Base-by-base conservation (phyloP, 2,888 invertebrate species). In the Microctonus brassicae region DNA sequence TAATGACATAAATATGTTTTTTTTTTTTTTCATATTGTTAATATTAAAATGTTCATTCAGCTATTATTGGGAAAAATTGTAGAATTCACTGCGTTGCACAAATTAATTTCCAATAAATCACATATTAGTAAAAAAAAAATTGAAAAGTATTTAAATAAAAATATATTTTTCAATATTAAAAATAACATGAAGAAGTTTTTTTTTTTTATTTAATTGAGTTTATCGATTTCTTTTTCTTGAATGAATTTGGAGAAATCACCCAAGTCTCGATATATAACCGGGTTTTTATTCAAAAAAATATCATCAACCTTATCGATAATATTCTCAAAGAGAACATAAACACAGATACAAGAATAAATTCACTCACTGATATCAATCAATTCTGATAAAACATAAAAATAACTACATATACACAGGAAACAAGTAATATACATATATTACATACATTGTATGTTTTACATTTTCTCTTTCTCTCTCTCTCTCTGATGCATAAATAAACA, bases 231-330 rank as follows among this genome's bases (percentile, higher is more conserved):
- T n/a, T n/a, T n/a, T n/a, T n/a, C n/a, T n/a, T n/a, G n/a, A n/a
- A n/a, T n/a, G n/a, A n/a, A n/a, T n/a, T n/a, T n/a, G n/a, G n/a
- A n/a, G n/a, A n/a, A n/a, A n/a, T n/a, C n/a, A n/a, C n/a, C n/a
- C n/a, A n/a, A n/a, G n/a, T n/a, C n/a, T n/a, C n/a, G n/a, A n/a
- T n/a, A n/a, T n/a, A n/a, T n/a, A n/a, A n/a, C n/a, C n/a, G n/a
- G n/a, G n/a, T n/a, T n/a, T n/a, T n/a, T n/a, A n/a, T n/a, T n/a
- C n/a, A 42, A 42, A 42, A 42, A 55, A 24, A 26, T 10, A 67
- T 55, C 22, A 62, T 42, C 67, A 39, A 24, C 67, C 29, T 61
- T 66, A 20, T 62, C 67, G 71, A 70, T 60, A 34, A 39, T 20
- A 33, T 10, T 33, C 24, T 65, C 22, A 1, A 53, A 11, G 20